phyloP scores from a whole-genome alignment of 2,888 invertebrate species.

The Leptinotarsa tumamoca region DNA sequence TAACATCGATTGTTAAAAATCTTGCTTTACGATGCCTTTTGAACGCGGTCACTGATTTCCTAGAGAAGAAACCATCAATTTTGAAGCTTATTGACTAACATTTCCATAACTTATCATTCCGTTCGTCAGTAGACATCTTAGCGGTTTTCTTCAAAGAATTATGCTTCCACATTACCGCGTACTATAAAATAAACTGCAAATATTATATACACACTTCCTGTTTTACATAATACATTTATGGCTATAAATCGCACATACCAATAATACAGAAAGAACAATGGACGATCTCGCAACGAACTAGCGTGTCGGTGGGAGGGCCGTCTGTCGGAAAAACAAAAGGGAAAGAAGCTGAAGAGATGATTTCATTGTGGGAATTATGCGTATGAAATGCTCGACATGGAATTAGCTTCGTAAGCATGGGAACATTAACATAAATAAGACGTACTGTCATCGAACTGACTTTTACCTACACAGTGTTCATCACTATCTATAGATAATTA shows the following conservation, averaged over 20 bases:
- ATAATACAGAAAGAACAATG: constrained; percentile 10
- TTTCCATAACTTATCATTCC: background rate
- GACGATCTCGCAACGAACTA: background rate
- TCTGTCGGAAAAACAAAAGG: background rate
- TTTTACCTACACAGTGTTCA: constrained; percentile 31
- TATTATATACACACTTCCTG: constrained; percentile 34
- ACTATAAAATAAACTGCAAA: constrained; percentile 30
- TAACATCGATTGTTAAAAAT: no score
- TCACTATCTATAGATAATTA: constrained; percentile 18
- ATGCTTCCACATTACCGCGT: constrained; percentile 29
- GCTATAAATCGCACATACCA: constrained; percentile 12
- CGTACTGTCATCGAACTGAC: constrained; percentile 33
- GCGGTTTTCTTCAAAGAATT: constrained; percentile 33
- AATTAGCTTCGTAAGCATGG: constrained; percentile 50
- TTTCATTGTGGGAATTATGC: constrained; percentile 28
- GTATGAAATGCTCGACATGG: constrained; percentile 43
- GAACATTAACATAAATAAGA: constrained; percentile 46
- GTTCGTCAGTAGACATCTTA: background rate
- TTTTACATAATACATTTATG: constrained; percentile 25
- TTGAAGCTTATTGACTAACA: background rate
- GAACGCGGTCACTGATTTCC: no score
- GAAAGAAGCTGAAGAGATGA: background rate
- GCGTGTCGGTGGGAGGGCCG: constrained; percentile 10
- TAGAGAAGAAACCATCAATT: no score
- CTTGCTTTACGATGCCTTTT: no score